Conservation (phyloP, 1,140 invertebrate genomes). For the Aethina tumida region DNA sequence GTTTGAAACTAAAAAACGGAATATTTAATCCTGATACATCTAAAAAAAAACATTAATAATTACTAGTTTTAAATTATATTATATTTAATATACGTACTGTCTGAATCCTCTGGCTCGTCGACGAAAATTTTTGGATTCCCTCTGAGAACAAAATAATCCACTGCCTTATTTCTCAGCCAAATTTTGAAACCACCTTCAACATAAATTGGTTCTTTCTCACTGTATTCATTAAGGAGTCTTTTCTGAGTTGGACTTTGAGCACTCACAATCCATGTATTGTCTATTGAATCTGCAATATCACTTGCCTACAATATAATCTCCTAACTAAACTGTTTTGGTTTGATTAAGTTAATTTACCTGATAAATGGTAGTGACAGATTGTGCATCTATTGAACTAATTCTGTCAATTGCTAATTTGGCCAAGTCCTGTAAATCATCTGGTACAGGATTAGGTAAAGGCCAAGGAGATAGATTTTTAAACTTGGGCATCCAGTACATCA, state of each 20-base stretch:
- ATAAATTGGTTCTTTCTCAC: constrained; percentile 57
- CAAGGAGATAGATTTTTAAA: constrained; percentile 88
- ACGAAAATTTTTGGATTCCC: constrained; percentile 46
- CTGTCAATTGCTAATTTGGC: constrained; percentile 76
- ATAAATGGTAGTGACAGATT: constrained; percentile 58
- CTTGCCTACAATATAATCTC: too few species aligned
- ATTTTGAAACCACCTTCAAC: constrained; percentile 82
- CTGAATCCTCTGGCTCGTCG: constrained; percentile 37
- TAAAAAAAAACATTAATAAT: too few species aligned
- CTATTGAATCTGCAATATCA: constrained; percentile 63
- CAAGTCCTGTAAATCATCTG: constrained; percentile 66
- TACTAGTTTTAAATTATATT: too few species aligned
- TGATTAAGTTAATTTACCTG: too few species aligned
- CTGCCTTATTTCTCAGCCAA: constrained; percentile 62
- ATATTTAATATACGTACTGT: too few species aligned
- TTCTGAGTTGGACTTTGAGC: constrained; percentile 73
- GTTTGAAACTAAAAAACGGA: constrained; percentile 45
- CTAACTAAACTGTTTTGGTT: too few species aligned
- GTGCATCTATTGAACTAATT: constrained; percentile 78
- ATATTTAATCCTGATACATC: constrained; percentile 58
- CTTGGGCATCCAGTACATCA: constrained; percentile 99
- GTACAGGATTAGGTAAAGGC: constrained; percentile 65
- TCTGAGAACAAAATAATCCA: constrained; percentile 81
- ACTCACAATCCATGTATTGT: constrained; percentile 91
- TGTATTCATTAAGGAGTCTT: constrained; percentile 61